Evolutionary conservation across 2,113 vertebrate genomes (phyloP), one percentile per base, ranked within the genome.

Genomic region (Clupea harengus): DNA sequence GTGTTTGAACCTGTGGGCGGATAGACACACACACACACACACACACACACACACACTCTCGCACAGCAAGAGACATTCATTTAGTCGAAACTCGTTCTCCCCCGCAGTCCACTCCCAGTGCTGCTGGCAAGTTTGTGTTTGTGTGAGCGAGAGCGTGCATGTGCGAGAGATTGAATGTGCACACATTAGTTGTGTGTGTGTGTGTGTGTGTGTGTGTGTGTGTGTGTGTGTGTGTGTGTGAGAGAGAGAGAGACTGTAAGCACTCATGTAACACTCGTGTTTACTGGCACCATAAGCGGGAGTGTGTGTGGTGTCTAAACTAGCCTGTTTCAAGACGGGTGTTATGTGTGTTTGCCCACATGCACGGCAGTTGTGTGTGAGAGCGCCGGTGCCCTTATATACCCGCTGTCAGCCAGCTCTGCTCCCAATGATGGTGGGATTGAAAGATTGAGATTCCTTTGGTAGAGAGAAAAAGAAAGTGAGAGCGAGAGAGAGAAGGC

Each of bases 1-100:
- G 28, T 78, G 28, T 78, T 78, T 78, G 11, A 39, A 78, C 72
- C 72, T 78, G 72, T 78, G 72, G 72, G 72, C 28, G 72, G 72
- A 78, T 78, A 78, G 28, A 39, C 25, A 78, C 28, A 78, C 72
- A 44, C 8, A 72, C 64, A 28, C 9, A 15, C 25, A 32, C 11
- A 32, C 25, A 28, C 6, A 8, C 25, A 1, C 1, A 75, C 67
- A 75, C 67, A 78, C 60, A 64, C 60, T 25, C 60, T 25, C 60
- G 25, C 22, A 64, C 60, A 64, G 39, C 39, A 39, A 39, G 39
- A 39, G 39, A 39, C 39, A 39, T 39, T 39, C 39, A 39, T 39
- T 39, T 39, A 39, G 39, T 39, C 39, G 39, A 39, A 39, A 39
- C 39, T 39, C 39, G 39, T 39, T 39, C 39, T 39, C 39, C 39